Evolutionary conservation across 92 coral and sea anemone species (phyloP).

Genomic region (Desmophyllum pertusum): DNA sequence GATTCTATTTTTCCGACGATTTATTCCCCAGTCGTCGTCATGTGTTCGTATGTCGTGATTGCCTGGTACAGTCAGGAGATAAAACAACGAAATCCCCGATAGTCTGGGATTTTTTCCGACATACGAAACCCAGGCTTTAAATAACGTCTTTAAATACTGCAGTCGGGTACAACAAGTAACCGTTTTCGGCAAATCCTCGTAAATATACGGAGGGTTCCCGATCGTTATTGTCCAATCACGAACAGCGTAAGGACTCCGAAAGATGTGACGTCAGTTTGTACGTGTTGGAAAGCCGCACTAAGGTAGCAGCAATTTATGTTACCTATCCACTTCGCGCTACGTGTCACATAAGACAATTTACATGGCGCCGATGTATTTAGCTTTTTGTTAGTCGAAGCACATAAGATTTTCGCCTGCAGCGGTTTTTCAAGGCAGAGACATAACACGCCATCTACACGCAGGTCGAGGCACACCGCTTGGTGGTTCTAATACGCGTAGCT

Average conservation of each 20-base stretch:
- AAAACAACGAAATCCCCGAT: too few species aligned
- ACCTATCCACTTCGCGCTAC: neutral
- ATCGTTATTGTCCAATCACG: neutral
- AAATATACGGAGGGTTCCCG: neutral
- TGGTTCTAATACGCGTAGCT: conserved; percentile 27
- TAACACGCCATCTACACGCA: neutral
- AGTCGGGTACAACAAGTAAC: neutral
- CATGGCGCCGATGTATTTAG: neutral
- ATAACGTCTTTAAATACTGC: neutral
- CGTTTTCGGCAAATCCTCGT: neutral
- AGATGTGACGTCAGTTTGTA: neutral
- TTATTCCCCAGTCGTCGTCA: too few species aligned
- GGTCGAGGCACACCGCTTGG: conserved; percentile 20
- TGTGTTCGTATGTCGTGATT: too few species aligned
- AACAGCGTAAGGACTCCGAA: neutral
- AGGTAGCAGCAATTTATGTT: neutral
- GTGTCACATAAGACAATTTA: neutral
- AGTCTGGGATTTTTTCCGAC: too few species aligned
- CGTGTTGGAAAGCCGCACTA: neutral
- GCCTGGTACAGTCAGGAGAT: too few species aligned
- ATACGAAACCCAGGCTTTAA: too few species aligned
- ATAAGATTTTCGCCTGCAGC: neutral
- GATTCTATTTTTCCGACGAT: too few species aligned
- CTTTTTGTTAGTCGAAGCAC: neutral
- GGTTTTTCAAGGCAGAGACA: neutral